phyloP scores from a whole-genome alignment of 2,888 invertebrate genomes.

The Parnassius smintheus region DNA sequence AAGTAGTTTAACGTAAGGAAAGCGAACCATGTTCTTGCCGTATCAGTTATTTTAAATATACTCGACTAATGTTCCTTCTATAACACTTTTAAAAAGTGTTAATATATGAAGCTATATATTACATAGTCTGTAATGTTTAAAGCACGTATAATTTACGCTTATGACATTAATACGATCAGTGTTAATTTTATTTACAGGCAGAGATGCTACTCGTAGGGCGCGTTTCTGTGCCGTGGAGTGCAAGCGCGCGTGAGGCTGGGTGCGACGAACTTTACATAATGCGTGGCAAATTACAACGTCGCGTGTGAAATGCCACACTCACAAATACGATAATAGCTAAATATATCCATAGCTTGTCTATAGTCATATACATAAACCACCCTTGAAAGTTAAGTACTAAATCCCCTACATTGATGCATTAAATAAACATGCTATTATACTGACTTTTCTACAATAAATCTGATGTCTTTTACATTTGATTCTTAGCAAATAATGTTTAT shows the following conservation, averaged over 20 bases:
- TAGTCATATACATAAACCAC: too few species aligned
- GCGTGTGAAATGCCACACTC: slow-evolving; percentile 66
- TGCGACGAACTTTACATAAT: slow-evolving; percentile 54
- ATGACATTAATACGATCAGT: slow-evolving; percentile 29
- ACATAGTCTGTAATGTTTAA: too few species aligned
- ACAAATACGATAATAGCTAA: slow-evolving; percentile 27
- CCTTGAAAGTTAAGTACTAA: not conserved
- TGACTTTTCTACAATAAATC: not conserved
- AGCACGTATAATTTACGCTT: not conserved
- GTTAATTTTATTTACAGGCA: slow-evolving; percentile 31
- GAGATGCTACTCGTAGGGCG: not conserved
- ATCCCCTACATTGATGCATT: not conserved
- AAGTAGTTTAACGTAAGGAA: too few species aligned
- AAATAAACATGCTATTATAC: not conserved
- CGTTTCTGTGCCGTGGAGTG: slow-evolving; percentile 29
- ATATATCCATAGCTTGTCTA: not conserved
- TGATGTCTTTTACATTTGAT: too few species aligned
- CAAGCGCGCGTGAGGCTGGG: slow-evolving; percentile 48
- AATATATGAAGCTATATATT: too few species aligned
- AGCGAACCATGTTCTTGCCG: too few species aligned
- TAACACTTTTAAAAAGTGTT: too few species aligned
- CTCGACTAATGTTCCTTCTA: too few species aligned
- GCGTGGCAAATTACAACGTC: slow-evolving; percentile 58
- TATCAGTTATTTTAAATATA: too few species aligned
- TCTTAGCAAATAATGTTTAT: too few species aligned